Evolutionary conservation across 2,888 invertebrate species (phyloP).

Genomic region (Phaedon cochleariae): DNA sequence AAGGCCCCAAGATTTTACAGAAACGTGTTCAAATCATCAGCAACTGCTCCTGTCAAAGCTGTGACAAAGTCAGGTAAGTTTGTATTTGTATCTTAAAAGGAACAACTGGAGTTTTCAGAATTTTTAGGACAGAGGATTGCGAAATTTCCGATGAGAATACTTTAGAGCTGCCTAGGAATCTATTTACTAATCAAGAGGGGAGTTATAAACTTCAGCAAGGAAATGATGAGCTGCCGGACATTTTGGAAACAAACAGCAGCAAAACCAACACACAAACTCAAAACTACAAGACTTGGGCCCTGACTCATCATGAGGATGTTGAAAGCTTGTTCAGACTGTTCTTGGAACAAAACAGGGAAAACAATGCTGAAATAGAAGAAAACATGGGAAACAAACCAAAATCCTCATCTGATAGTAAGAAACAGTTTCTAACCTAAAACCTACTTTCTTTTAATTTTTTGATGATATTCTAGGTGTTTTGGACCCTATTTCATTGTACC

Average conservation of each 20-base stretch:
- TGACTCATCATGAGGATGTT: slow-evolving; percentile 32
- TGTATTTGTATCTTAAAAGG: no score
- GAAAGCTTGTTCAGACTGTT: slow-evolving; percentile 24
- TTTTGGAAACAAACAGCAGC: slow-evolving; percentile 52
- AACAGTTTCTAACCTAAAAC: no score
- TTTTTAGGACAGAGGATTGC: slow-evolving; percentile 59
- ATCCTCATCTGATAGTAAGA: not conserved
- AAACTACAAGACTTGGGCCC: slow-evolving; percentile 46
- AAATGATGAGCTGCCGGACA: slow-evolving; percentile 54
- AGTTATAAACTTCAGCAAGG: slow-evolving; percentile 44
- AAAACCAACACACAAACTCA: slow-evolving; percentile 51
- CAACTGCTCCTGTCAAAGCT: slow-evolving; percentile 72
- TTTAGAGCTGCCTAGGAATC: slow-evolving; percentile 59
- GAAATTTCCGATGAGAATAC: slow-evolving; percentile 63
- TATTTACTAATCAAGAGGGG: slow-evolving; percentile 51
- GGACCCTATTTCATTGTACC: slow-evolving; percentile 1
- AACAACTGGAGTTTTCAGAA: no score
- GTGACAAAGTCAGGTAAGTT: slow-evolving; percentile 59
- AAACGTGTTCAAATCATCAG: slow-evolving; percentile 73
- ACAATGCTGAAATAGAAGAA: slow-evolving; percentile 34
- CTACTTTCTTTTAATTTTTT: no score
- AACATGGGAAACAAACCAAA: slow-evolving; percentile 21
- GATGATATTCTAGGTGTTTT: not conserved
- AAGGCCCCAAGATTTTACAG: slow-evolving; percentile 64
- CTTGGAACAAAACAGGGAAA: slow-evolving; percentile 30